Evolutionary conservation across 64 coral and sea anemone species (phyloP).

Genomic region (Stylophora pistillata): DNA sequence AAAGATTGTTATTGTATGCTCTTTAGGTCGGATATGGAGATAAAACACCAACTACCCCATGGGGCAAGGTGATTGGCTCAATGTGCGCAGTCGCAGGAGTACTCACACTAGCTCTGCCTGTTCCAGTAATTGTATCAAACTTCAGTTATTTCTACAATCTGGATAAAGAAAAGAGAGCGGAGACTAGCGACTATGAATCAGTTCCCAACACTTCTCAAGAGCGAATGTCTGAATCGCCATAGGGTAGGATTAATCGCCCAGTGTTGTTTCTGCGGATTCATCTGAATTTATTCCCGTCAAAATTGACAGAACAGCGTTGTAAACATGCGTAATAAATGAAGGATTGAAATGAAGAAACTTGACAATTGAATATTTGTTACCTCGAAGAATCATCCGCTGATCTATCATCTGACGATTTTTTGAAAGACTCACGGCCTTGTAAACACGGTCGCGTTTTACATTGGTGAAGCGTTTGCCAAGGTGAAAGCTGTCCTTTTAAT

Average conservation of each 20-base stretch:
- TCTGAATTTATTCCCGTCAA: neutral
- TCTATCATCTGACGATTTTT: neutral
- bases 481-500: neutral
- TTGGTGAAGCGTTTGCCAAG: neutral
- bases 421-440: neutral
- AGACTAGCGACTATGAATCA: neutral
- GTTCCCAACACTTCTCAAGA: neutral
- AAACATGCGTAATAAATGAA: neutral
- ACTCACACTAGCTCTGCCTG: slow-evolving; percentile 73
- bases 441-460: neutral
- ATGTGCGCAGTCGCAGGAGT: slow-evolving; percentile 90
- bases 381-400: neutral
- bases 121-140: slow-evolving; percentile 92
- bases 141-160: slow-evolving; percentile 95
- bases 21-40: slow-evolving; percentile 79
- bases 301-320: neutral
- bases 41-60: slow-evolving; percentile 72
- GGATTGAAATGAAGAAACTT: neutral
- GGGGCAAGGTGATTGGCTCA: slow-evolving; percentile 79
- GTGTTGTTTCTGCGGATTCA: no score
- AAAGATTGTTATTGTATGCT: neutral
- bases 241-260: neutral
- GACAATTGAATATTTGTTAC: neutral
- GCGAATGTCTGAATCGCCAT: neutral
- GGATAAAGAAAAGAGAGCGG: slow-evolving; percentile 62